A percentile compares a stretch with the other conserved stretches of the same genome.
phyloP scores from a whole-genome alignment of 1,140 invertebrate genomes.

The Sycophila sp. region DNA sequence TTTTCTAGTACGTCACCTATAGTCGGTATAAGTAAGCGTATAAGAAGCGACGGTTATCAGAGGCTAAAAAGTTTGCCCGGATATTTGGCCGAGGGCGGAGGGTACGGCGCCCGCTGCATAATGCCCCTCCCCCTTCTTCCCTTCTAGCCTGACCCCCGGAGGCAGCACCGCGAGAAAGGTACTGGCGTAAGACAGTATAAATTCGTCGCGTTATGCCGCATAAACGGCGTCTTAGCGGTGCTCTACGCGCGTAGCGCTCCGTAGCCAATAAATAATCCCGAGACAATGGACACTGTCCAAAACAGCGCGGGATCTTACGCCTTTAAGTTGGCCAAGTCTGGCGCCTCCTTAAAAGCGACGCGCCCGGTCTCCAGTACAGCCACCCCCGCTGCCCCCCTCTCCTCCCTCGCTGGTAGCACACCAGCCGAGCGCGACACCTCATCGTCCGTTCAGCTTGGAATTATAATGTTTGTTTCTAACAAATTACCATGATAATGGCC shows the following conservation, averaged over 20 bases:
- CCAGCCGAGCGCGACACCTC: constrained; percentile 34
- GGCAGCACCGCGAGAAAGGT: too few relatives aligned
- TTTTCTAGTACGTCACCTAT: too few relatives aligned
- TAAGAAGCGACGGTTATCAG: background rate
- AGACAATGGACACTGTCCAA: constrained; percentile 69
- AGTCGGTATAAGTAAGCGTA: too few relatives aligned
- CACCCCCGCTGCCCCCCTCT: constrained; percentile 3
- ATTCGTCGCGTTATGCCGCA: constrained; percentile 19
- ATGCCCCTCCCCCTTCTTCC: constrained; percentile 26
- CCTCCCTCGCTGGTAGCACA: constrained; percentile 1
- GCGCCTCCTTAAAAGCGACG: constrained; percentile 40
- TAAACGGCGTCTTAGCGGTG: constrained; percentile 28
- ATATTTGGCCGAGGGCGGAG: background rate
- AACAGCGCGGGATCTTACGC: constrained; percentile 65
- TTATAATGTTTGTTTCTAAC: constrained; percentile 69
- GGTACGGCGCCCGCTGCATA: constrained; percentile 22
- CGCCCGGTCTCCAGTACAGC: constrained; percentile 42
- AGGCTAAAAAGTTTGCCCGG: background rate
- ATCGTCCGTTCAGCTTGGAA: constrained; percentile 48
- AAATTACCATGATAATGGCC: constrained; percentile 67
- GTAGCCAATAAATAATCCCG: constrained; percentile 63
- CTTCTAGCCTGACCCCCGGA: background rate
- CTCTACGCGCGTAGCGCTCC: constrained; percentile 17
- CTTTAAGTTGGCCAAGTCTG: constrained; percentile 55
- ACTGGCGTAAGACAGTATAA: constrained; percentile 32